These are phyloP conservation scores for Ceratitis capitata DNA, from an alignment of 1,140 invertebrate genomes.

Conservation along the genomic window DNA sequence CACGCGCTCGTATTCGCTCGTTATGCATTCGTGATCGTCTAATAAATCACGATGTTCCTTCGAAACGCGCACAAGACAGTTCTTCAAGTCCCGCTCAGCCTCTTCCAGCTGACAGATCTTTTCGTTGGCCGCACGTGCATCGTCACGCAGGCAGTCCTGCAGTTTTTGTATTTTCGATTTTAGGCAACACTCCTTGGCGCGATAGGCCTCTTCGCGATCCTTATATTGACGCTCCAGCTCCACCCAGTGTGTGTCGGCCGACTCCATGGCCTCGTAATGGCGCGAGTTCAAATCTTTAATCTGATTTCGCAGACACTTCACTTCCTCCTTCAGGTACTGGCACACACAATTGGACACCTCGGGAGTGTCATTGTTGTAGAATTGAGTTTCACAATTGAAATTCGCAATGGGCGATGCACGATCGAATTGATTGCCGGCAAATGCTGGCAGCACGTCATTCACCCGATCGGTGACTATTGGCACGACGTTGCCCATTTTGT, in stretches of 20 bases:
- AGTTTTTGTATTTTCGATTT: constrained; percentile 60
- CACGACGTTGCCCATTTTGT: constrained; percentile 7
- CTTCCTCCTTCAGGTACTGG: constrained; percentile 55
- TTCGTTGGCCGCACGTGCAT: constrained; percentile 59
- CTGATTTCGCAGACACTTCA: constrained; percentile 63
- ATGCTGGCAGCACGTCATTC: background rate
- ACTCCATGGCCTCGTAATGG: constrained; percentile 77
- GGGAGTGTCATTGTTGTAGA: background rate
- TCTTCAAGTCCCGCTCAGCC: constrained; percentile 66
- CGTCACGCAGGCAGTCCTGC: constrained; percentile 59
- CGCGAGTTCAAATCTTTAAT: constrained; percentile 74
- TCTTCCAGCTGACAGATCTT: constrained; percentile 68
- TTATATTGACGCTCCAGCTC: constrained; percentile 75
- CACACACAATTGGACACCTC: constrained; percentile 46
- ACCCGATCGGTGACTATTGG: background rate
- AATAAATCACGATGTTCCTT: constrained; percentile 66
- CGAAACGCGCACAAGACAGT: constrained; percentile 67
- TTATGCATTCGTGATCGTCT: constrained; percentile 64
- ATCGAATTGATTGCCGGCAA: background rate
- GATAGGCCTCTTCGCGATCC: constrained; percentile 68
- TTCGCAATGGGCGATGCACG: background rate
- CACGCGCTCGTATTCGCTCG: constrained; percentile 65
- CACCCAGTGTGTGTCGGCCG: constrained; percentile 79
- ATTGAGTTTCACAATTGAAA: background rate
- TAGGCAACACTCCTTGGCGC: constrained; percentile 57